These are phyloP conservation scores for Leptocoma aspasia DNA, from an alignment of 2,113 vertebrate genomes.

Conservation along the genomic window DNA sequence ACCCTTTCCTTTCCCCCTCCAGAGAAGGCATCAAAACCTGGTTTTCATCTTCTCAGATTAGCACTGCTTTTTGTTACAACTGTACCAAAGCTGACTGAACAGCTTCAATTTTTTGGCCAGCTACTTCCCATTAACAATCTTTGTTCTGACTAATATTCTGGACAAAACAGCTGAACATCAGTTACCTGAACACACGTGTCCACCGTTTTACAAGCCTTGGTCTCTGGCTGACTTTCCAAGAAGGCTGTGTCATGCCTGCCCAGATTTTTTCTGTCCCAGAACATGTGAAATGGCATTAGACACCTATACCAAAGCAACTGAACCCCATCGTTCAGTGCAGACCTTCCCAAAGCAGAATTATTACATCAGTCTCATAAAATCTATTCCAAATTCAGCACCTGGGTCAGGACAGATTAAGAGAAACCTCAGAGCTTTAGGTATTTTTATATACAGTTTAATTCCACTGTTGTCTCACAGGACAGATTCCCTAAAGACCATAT, in stretches of 20 bases:
- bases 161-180: not conserved
- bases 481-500: not conserved
- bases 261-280: not conserved
- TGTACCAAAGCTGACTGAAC: not conserved
- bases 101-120: not conserved
- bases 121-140: not conserved
- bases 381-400: not conserved
- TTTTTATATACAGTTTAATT: not conserved
- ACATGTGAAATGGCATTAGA: not conserved
- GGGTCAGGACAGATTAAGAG: not conserved
- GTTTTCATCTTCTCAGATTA: not conserved
- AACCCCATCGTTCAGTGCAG: not conserved
- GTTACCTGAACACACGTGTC: rapidly evolving
- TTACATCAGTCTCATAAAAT: not conserved
- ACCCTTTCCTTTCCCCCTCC: not conserved
- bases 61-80: not conserved
- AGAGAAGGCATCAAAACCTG: not conserved
- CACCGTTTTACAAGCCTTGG: not conserved
- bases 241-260: not conserved
- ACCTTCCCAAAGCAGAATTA: not conserved
- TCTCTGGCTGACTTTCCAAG: not conserved
- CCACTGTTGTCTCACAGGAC: not conserved
- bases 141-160: not conserved
- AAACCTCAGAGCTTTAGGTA: not conserved
- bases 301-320: not conserved